Percentiles rank a stretch among this genome's conserved stretches.
Evolutionary conservation across 2,113 vertebrate species (phyloP).

Genomic region (Machaerirhynchus nigripectus): DNA sequence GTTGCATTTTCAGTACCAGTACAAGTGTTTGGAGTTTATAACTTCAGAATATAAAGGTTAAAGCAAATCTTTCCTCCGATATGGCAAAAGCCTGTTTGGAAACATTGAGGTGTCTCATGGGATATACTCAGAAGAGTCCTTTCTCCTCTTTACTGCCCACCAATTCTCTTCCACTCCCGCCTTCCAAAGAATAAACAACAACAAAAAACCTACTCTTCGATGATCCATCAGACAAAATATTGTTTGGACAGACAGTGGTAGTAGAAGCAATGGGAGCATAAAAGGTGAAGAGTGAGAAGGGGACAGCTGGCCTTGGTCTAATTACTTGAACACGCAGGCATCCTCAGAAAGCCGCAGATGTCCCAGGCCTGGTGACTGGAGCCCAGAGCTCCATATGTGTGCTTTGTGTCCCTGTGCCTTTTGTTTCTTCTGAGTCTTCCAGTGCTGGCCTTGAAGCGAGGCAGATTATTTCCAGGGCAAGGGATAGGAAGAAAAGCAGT

Average conservation of each 20-base stretch:
- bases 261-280: not conserved
- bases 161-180: not conserved
- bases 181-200: not conserved
- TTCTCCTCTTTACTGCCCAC: not conserved
- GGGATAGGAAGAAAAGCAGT: not conserved
- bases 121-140: not conserved
- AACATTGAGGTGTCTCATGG: not conserved
- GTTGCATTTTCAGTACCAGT: not conserved
- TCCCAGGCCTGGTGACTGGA: not conserved
- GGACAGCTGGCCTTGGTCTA: conserved; percentile 21
- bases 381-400: not conserved
- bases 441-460: not conserved
- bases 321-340: not conserved
- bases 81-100: not conserved
- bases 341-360: conserved; percentile 40
- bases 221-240: not conserved
- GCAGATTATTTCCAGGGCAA: not conserved
- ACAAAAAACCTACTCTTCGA: not conserved
- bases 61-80: not conserved
- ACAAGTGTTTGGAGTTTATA: not conserved
- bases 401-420: not conserved
- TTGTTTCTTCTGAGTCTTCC: not conserved
- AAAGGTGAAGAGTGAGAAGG: not conserved
- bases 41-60: not conserved
- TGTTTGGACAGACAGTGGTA: not conserved